phyloP scores from a whole-genome alignment of 2,113 vertebrate species.

The Picathartes gymnocephalus region DNA sequence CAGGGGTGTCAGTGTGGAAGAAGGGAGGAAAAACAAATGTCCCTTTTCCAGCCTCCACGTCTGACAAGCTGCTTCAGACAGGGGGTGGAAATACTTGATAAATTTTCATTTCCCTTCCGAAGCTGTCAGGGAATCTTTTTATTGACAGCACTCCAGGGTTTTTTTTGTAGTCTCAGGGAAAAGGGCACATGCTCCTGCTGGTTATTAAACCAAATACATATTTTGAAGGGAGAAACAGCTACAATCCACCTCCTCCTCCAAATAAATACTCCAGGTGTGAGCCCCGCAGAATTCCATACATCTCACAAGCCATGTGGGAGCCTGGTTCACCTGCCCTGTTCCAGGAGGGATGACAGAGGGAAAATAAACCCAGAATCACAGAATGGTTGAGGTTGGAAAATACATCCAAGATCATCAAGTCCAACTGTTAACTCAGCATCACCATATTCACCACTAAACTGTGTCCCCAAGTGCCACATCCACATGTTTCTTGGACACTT shows the following conservation, averaged over 20 bases:
- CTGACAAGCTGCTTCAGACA: constrained; percentile 69
- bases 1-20: background rate
- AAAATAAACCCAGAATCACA: background rate
- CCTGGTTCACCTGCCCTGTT: background rate
- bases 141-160: constrained; percentile 64
- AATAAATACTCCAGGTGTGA: background rate
- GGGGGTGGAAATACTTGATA: constrained; percentile 49
- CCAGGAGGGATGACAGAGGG: background rate
- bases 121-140: constrained; percentile 76
- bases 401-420: background rate
- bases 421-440: background rate
- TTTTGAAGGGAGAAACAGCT: background rate
- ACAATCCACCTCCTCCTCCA: background rate
- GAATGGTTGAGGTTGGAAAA: background rate
- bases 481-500: background rate
- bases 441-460: background rate
- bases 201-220: constrained; percentile 14
- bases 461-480: background rate
- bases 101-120: constrained; percentile 63
- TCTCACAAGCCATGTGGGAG: background rate
- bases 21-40: background rate
- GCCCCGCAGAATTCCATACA: background rate
- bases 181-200: background rate
- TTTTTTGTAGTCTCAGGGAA: background rate
- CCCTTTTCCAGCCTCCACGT: constrained; percentile 17